phyloP scores from a whole-genome alignment of 2,888 invertebrate species.

The Scrobipalpa costella region DNA sequence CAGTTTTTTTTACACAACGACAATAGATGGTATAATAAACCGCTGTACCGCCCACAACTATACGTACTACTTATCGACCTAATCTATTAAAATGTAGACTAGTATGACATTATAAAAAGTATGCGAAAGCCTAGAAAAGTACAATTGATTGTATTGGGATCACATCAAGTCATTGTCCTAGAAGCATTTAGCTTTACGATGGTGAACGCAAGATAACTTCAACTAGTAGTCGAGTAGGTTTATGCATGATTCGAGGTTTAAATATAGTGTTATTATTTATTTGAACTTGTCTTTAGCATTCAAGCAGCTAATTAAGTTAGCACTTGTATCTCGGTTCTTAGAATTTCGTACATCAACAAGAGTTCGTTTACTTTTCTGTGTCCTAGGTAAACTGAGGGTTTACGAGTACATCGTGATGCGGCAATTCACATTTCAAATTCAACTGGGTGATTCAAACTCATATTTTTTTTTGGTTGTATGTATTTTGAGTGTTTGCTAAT shows the following conservation, averaged over 20 bases:
- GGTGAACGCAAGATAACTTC: background rate
- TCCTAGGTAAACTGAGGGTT: background rate
- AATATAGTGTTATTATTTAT: background rate
- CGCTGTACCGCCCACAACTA: conserved; percentile 12
- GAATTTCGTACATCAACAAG: background rate
- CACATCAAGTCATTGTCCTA: conserved; percentile 8
- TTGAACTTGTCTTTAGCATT: background rate
- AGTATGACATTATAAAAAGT: too few species aligned
- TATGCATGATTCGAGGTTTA: background rate
- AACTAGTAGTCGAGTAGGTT: background rate
- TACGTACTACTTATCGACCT: background rate
- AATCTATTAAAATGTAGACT: background rate
- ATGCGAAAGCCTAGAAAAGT: background rate
- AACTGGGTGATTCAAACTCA: conserved; percentile 25
- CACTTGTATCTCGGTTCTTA: background rate
- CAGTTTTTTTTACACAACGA: too few species aligned
- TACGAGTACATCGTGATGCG: background rate
- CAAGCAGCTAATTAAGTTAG: background rate
- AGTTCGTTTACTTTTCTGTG: background rate
- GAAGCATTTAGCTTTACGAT: background rate
- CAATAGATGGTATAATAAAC: conserved; percentile 13
- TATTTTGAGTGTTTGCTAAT: conserved; percentile 27
- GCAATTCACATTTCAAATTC: conserved; percentile 15
- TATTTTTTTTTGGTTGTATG: conserved; percentile 26
- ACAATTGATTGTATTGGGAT: background rate